Conservation (phyloP, 2,888 invertebrate species). For the Hipparchia semele region DNA sequence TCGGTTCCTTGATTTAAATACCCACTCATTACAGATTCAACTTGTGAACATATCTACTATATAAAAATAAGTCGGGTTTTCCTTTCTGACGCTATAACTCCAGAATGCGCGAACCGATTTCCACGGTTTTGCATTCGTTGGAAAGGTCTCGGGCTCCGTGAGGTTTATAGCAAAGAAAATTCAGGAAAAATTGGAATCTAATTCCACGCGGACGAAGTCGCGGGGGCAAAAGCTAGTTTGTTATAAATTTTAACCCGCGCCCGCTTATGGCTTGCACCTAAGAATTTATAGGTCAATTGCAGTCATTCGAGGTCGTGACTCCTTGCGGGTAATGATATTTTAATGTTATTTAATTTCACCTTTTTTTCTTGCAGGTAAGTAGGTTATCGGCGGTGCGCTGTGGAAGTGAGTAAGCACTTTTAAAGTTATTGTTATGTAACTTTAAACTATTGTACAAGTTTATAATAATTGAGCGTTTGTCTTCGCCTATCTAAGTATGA, state of each 20-base stretch:
- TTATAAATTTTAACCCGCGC: background rate
- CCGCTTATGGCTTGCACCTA: constrained; percentile 46
- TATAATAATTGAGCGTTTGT: background rate
- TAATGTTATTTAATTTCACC: constrained; percentile 72
- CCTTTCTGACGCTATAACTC: too few relatives aligned
- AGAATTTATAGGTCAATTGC: constrained; percentile 60
- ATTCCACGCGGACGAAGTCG: too few relatives aligned
- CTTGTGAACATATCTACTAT: too few relatives aligned
- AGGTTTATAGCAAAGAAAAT: too few relatives aligned
- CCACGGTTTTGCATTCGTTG: too few relatives aligned
- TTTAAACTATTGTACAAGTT: constrained; percentile 8
- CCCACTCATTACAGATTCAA: too few relatives aligned
- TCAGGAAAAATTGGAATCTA: too few relatives aligned
- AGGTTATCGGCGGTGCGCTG: constrained; percentile 51
- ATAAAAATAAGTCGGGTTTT: too few relatives aligned
- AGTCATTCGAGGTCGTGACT: constrained; percentile 64
- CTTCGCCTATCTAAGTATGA: background rate
- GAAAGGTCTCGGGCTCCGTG: too few relatives aligned
- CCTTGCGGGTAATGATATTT: constrained; percentile 71
- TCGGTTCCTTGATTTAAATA: too few relatives aligned
- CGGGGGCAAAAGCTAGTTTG: too few relatives aligned
- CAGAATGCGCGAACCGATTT: too few relatives aligned
- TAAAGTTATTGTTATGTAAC: constrained; percentile 23
- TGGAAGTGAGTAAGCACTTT: constrained; percentile 30
- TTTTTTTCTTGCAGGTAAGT: constrained; percentile 75